Conservation (phyloP, 2,113 vertebrate genomes). For the Columbina picui region DNA sequence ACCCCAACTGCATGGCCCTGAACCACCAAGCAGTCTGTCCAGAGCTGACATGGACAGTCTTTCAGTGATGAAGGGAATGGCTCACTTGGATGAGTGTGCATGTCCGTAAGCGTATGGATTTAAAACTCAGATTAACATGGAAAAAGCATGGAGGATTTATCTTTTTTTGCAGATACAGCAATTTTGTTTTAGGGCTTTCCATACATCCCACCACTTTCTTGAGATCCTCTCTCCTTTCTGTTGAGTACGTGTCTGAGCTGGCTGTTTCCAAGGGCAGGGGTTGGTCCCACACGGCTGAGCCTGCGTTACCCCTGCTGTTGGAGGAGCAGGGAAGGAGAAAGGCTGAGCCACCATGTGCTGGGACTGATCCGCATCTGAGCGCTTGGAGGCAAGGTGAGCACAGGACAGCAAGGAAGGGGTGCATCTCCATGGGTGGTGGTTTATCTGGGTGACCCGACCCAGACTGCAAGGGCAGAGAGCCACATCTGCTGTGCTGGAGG, state of each 20-base stretch:
- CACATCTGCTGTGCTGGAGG: neutral
- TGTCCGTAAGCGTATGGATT: neutral
- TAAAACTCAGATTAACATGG: neutral
- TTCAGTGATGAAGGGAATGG: neutral
- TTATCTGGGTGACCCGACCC: neutral
- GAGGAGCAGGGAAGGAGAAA: neutral
- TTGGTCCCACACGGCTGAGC: neutral
- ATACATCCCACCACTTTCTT: neutral
- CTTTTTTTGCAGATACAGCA: neutral
- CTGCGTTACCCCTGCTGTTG: neutral
- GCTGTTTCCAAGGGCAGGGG: neutral
- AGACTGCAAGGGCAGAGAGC: neutral
- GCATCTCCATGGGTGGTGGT: neutral
- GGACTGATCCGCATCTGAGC: neutral
- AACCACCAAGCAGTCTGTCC: neutral
- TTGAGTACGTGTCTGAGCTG: accelerated
- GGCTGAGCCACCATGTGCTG: accelerated
- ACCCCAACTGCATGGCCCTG: neutral
- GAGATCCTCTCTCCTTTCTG: neutral
- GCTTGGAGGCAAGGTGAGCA: neutral
- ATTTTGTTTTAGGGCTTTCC: neutral
- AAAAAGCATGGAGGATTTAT: neutral
- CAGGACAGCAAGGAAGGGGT: neutral
- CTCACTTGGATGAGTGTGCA: neutral
- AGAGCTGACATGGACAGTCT: neutral